Percentiles rank a stretch among this genome's conserved stretches.
Evolutionary conservation across 2,797 vertebrate genomes (phyloP).

Genomic region (Lepilemur ruficaudatus): DNA sequence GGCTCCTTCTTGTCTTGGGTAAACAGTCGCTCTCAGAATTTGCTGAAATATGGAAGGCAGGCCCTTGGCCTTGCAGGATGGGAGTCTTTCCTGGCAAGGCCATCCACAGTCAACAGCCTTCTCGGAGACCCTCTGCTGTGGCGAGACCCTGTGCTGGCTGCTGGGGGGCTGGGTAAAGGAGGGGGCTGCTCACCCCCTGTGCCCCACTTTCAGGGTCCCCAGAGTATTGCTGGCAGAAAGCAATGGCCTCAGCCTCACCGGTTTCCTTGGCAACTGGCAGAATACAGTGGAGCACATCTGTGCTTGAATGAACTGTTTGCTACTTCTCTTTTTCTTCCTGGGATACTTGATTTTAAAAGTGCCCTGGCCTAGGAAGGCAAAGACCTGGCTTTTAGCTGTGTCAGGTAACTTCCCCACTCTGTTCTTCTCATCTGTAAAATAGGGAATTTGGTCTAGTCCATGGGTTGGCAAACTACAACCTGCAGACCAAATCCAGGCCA

Average conservation of each 20-base stretch:
- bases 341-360: neutral
- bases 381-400: neutral
- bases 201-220: neutral
- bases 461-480: neutral
- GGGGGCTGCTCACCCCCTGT: accelerated
- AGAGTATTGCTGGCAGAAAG: neutral
- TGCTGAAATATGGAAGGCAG: neutral
- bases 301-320: neutral
- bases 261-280: neutral
- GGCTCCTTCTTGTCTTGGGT: neutral
- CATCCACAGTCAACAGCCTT: neutral
- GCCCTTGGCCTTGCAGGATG: neutral
- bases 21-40: neutral
- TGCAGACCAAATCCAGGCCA: neutral
- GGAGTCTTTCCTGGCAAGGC: neutral
- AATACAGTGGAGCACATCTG: accelerated
- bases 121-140: neutral
- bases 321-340: neutral
- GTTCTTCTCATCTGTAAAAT: neutral
- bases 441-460: neutral
- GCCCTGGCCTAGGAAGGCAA: neutral
- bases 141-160: neutral
- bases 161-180: neutral
- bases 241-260: neutral
- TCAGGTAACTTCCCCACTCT: neutral